These are phyloP conservation scores for Orthochromis malagaraziensis DNA, from an alignment of 2,113 vertebrate genomes.

Conservation along the genomic window DNA sequence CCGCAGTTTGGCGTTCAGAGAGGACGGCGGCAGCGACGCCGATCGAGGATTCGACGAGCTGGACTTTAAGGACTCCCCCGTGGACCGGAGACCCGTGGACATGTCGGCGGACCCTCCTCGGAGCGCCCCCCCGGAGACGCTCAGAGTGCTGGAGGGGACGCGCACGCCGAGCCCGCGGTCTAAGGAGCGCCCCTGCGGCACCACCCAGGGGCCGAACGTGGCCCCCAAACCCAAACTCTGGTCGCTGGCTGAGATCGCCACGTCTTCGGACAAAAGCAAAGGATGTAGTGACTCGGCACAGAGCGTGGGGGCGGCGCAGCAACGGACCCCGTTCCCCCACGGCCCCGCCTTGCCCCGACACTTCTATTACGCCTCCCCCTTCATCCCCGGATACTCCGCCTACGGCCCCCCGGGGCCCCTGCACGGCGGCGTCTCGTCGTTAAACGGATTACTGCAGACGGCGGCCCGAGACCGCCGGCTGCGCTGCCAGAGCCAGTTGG, in stretches of 20 bases:
- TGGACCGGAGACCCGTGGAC: constrained; percentile 56
- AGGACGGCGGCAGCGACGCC: constrained; percentile 28
- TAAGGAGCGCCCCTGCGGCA: constrained; percentile 36
- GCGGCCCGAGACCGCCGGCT: constrained; percentile 79
- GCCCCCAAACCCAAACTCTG: constrained; percentile 88
- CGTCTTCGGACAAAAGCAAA: constrained; percentile 80
- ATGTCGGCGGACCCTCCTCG: constrained; percentile 35
- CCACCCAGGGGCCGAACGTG: constrained; percentile 68
- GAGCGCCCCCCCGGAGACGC: not conserved
- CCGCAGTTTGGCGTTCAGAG: constrained; percentile 12
- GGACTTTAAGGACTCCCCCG: constrained; percentile 71
- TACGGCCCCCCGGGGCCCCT: constrained; percentile 80
- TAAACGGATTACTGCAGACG: constrained; percentile 89
- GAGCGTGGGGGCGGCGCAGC: constrained; percentile 35
- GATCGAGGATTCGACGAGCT: constrained; percentile 64
- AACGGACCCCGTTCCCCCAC: constrained; percentile 72
- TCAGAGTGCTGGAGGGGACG: not conserved
- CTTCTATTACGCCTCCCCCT: constrained; percentile 83
- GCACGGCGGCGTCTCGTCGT: constrained; percentile 64
- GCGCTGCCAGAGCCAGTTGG: constrained; percentile 75
- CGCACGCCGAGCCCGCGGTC: not conserved
- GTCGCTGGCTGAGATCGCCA: constrained; percentile 90
- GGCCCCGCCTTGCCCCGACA: constrained; percentile 76
- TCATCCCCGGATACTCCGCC: constrained; percentile 85
- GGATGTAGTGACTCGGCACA: constrained; percentile 53